Evolutionary conservation across 1,140 invertebrate species (phyloP).

Genomic region (Argopecten irradians): DNA sequence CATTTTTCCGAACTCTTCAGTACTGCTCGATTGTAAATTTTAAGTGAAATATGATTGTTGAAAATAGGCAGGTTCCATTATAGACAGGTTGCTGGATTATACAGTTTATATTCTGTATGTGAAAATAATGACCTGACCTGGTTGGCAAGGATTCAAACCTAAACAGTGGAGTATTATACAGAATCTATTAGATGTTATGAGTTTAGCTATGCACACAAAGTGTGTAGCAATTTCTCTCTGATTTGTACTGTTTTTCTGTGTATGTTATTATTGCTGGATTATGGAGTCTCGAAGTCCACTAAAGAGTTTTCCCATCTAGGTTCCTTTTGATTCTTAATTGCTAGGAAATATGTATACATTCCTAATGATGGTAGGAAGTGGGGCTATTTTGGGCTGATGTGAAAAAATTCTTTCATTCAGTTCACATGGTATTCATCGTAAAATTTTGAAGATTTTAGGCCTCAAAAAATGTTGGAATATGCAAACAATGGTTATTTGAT

Average conservation of each 20-base stretch:
- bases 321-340: background rate
- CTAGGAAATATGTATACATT: too few species aligned
- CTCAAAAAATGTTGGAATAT: too few species aligned
- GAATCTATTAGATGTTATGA: background rate
- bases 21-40: too few species aligned
- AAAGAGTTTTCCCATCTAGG: background rate
- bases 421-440: too few species aligned
- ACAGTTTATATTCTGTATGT: background rate
- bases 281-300: background rate
- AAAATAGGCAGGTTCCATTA: background rate
- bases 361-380: too few species aligned
- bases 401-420: too few species aligned
- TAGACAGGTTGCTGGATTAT: background rate
- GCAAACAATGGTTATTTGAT: too few species aligned
- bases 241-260: background rate
- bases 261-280: background rate
- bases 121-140: background rate
- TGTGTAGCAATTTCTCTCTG: background rate
- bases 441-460: too few species aligned
- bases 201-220: background rate
- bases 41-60: too few species aligned
- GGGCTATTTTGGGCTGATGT: too few species aligned
- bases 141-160: background rate
- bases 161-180: background rate
- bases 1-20: too few species aligned